Percentiles rank a stretch among this genome's conserved stretches.
Conservation (phyloP, 2,888 invertebrate species). For the Caenorhabditis angaria region DNA sequence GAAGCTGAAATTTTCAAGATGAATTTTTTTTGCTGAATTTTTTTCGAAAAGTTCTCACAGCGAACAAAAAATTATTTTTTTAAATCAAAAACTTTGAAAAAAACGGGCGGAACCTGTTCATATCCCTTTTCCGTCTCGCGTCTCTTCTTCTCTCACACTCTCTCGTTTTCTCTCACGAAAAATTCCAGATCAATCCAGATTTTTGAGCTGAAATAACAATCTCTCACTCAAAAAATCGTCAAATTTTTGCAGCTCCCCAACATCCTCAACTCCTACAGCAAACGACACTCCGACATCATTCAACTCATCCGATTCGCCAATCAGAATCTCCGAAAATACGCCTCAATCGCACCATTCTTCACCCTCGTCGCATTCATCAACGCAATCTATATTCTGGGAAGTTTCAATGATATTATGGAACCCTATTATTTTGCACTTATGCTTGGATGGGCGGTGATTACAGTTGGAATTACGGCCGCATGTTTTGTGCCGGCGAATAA, state of each 20-base stretch:
- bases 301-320: slow-evolving; percentile 31
- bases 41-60: no score
- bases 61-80: not conserved
- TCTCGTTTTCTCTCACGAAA: no score
- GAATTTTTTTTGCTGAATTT: no score
- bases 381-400: slow-evolving; percentile 5
- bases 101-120: no score
- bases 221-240: no score
- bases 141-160: no score
- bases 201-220: no score
- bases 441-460: slow-evolving; percentile 16
- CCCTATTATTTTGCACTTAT: slow-evolving; percentile 12
- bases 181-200: no score
- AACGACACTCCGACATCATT: slow-evolving; percentile 41
- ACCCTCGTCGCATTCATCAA: slow-evolving; percentile 8
- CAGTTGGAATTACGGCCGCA: slow-evolving; percentile 19
- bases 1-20: no score
- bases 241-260: slow-evolving; percentile 39
- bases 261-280: slow-evolving; percentile 37
- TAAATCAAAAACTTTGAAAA: not conserved
- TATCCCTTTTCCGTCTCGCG: no score
- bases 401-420: not conserved
- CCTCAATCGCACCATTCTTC: slow-evolving; percentile 29
- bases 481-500: slow-evolving; percentile 19
- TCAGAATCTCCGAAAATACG: slow-evolving; percentile 21